These are phyloP conservation scores for Clivina fossor DNA, from an alignment of 2,888 invertebrate genomes.

Conservation along the genomic window DNA sequence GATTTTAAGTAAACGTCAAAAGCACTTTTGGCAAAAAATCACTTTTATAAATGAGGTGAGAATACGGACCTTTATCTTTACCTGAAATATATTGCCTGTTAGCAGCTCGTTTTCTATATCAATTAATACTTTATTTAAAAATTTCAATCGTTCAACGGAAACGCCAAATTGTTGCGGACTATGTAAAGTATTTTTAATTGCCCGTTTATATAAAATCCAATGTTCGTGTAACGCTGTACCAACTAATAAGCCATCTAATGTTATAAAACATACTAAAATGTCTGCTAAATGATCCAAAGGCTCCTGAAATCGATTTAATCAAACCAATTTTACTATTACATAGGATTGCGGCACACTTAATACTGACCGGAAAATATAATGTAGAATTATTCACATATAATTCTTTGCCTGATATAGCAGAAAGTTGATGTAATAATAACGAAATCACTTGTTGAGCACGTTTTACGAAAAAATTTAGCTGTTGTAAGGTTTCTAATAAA, in stretches of 20 bases:
- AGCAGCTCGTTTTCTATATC: constrained; percentile 69
- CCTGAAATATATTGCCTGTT: constrained; percentile 71
- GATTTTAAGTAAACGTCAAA: no score
- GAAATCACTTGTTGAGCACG: constrained; percentile 71
- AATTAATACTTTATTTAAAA: constrained; percentile 70
- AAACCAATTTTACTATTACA: constrained; percentile 49
- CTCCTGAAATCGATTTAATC: constrained; percentile 55
- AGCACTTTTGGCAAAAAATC: no score
- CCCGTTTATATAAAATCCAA: constrained; percentile 78
- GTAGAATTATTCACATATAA: constrained; percentile 45
- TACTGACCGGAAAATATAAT: constrained; percentile 49
- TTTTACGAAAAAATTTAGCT: constrained; percentile 66
- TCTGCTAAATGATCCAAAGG: constrained; percentile 63
- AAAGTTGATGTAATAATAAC: constrained; percentile 74
- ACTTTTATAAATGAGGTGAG: no score
- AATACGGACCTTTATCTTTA: no score
- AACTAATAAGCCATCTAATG: constrained; percentile 68
- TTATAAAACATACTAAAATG: constrained; percentile 64
- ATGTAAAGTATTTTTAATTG: constrained; percentile 68
- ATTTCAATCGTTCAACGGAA: constrained; percentile 63
- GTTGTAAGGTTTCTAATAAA: constrained; percentile 63
- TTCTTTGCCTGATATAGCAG: constrained; percentile 64
- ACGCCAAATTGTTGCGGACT: constrained; percentile 64
- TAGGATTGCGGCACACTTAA: constrained; percentile 12
- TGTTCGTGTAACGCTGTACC: constrained; percentile 62